Base-by-base conservation (phyloP, 2,113 vertebrate genomes). In the Nesogale talazaci region DNA sequence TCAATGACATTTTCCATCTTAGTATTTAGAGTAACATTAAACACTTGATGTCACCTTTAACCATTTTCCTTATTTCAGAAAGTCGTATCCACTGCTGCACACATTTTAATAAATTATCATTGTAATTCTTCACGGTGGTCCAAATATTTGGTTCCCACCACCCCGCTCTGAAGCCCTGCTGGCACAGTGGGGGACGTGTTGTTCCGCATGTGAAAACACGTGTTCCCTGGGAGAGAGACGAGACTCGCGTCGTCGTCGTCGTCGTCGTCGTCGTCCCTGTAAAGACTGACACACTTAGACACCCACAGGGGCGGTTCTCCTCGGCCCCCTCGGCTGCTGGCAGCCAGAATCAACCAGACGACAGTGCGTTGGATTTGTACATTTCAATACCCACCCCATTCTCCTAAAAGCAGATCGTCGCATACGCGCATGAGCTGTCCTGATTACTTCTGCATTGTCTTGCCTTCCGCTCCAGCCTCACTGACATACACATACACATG, bases 1-100 rank as follows among this genome's bases (percentile, higher is more conserved):
- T 94, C 86, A 89, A 0, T 2, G 86, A 57, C 70, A 42, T 76
- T 93, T 65, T 88, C 85, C 94, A 72, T 87, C 56, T 90, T 76
- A 52, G 78, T 77, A 25, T 36, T 61, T 89, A 70, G 29, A 86
- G 81, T 74, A n/a, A 52, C 91, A 83, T 67, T 22, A 65, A 75
- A 77, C 95, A 17, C 1, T 40, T 92, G 38, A 82, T 70, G 82
- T 96, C 90, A 67, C 42, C 83, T 77, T 80, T 10, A 72, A 46
- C 82, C 90, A 3, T 42, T 20, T 34, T 38, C 17, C 80, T 63
- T 63, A 2, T 89, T 56, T 78, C 0, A 19, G 67, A 89, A 94
- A 87, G 69, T 56, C 46, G 86, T 31, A 52, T 67, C 80, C 36
- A 16, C 42, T 92, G 38, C 75, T 74, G 86, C 72, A 80, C 76